Percentiles rank a stretch among this genome's conserved stretches.
Evolutionary conservation across 2,888 invertebrate species (phyloP).

Genomic region (Drosophila gaucha): DNA sequence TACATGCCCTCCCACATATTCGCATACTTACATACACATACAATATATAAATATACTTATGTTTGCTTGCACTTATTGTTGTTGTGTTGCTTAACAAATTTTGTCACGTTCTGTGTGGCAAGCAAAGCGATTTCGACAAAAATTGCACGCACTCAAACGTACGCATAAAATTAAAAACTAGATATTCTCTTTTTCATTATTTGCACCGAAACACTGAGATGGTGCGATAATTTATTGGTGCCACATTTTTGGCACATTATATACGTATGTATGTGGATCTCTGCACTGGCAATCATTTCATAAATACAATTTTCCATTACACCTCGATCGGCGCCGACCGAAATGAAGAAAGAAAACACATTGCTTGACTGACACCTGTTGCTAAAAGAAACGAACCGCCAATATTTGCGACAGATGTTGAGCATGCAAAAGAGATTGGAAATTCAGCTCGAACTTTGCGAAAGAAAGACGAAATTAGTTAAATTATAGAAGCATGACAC

Average conservation of each 20-base stretch:
- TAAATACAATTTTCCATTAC: constrained; percentile 36
- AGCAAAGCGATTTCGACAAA: constrained; percentile 40
- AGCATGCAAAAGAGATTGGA: constrained; percentile 52
- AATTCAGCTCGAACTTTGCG: not conserved
- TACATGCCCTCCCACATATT: constrained; percentile 9
- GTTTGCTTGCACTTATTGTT: constrained; percentile 25
- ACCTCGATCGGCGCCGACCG: constrained; percentile 27
- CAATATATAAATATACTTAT: not conserved
- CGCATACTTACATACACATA: constrained; percentile 2
- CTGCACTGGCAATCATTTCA: constrained; percentile 33
- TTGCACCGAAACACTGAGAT: constrained; percentile 50
- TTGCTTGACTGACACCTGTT: constrained; percentile 60
- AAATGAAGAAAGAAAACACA: constrained; percentile 19
- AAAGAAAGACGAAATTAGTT: constrained; percentile 30
- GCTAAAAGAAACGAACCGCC: constrained; percentile 45
- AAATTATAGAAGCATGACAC: constrained; percentile 56
- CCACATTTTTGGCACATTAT: constrained; percentile 59
- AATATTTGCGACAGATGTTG: constrained; percentile 50
- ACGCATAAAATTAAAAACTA: constrained; percentile 61
- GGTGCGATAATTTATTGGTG: constrained; percentile 67
- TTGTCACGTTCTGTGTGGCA: constrained; percentile 64
- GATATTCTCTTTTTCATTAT: constrained; percentile 57
- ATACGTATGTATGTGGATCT: not conserved
- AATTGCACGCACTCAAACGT: constrained; percentile 52
- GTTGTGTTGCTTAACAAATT: constrained; percentile 52